Conservation (phyloP, 2,113 vertebrate species). For the Tragulus kanchil region DNA sequence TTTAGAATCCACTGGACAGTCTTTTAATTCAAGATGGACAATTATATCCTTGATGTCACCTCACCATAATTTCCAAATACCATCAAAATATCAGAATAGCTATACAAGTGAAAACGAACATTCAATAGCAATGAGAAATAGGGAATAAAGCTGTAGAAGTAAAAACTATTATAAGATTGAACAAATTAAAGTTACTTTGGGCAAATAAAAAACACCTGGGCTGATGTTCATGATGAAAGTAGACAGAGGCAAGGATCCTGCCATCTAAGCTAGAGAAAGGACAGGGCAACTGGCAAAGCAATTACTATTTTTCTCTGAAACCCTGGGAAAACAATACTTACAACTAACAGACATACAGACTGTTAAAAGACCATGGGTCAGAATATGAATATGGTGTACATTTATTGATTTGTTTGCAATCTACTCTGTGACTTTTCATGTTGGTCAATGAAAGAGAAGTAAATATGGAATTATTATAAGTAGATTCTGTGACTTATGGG, state of each 20-base stretch:
- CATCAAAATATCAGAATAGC: not conserved
- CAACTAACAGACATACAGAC: not conserved
- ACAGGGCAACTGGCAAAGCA: not conserved
- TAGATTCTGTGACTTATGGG: not conserved
- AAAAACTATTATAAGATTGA: conserved; percentile 10
- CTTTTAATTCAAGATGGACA: not conserved
- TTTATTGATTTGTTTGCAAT: not conserved
- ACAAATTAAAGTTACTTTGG: not conserved
- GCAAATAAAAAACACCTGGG: not conserved
- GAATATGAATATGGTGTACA: not conserved
- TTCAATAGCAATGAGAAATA: not conserved
- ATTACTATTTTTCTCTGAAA: not conserved
- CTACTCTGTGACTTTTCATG: not conserved
- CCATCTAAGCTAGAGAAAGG: not conserved
- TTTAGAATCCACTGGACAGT: not conserved
- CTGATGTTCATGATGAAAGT: not conserved
- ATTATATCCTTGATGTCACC: not conserved
- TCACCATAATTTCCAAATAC: conserved; percentile 29
- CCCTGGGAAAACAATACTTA: not conserved
- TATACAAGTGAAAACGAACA: not conserved
- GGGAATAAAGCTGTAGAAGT: not conserved
- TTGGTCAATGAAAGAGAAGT: not conserved
- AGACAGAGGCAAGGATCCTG: not conserved
- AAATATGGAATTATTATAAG: not conserved
- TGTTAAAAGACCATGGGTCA: not conserved